These are phyloP conservation scores for Lathamus discolor DNA, from an alignment of 2,113 vertebrate genomes.

Conservation along the genomic window DNA sequence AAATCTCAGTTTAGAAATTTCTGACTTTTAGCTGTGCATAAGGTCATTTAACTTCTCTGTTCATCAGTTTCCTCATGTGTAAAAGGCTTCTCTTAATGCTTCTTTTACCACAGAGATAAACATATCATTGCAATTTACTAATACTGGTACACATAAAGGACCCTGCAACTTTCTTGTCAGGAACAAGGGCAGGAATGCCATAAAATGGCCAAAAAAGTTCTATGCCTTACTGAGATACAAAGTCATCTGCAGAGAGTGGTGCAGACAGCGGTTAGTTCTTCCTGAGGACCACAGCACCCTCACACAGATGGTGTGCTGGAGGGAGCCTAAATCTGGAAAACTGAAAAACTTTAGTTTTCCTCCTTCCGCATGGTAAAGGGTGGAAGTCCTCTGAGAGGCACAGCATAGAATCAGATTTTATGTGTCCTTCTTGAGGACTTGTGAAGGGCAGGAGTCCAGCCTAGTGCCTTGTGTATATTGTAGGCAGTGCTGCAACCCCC, in stretches of 20 bases:
- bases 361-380: background rate
- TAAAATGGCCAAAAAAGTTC: background rate
- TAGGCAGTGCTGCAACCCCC: background rate
- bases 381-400: background rate
- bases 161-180: background rate
- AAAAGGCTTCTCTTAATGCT: background rate
- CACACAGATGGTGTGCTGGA: background rate
- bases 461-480: background rate
- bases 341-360: background rate
- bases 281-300: background rate
- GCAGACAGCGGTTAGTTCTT: background rate
- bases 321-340: background rate
- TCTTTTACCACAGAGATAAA: background rate
- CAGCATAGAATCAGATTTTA: background rate
- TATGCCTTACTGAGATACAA: background rate
- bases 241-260: background rate
- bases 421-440: background rate
- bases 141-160: rapidly evolving
- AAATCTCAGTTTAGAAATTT: background rate
- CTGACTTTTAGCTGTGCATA: background rate
- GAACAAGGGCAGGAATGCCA: background rate
- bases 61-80: background rate
- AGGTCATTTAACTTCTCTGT: background rate
- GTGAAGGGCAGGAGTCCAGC: background rate
- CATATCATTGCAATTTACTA: background rate